Base-by-base conservation (phyloP, 2,888 invertebrate species). In the Bedellia somnulentella region DNA sequence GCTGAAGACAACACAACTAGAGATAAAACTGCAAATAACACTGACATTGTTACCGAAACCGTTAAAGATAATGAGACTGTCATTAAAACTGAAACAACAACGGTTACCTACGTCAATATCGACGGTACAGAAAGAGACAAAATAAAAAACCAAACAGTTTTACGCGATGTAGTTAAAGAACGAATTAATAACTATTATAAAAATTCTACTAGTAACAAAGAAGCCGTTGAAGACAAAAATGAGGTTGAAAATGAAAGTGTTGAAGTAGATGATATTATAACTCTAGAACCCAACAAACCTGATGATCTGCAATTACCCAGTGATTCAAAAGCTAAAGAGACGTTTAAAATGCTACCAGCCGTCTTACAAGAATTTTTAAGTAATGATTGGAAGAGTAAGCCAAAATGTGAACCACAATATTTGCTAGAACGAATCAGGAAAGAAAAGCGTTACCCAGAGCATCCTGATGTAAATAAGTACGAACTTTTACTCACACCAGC, bases 401-500 rank as follows among this genome's bases (percentile, higher is more conserved):
- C 67, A 0, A 76, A 78, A 43, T 89, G 88, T 48, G 86, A 90
- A 51, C 85, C 87, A 3, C 86, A 87, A 45, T 64, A 76, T 24
- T 77, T 91, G 63, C 52, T 88, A 16, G 86, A 87, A 44, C 81
- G 82, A 44, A 84, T 90, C 35, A 77, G 85, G 3, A 79, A 77
- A 34, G 82, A 85, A 40, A 80, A 81, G 31, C 48, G 37, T 16
- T 80, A 83, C 32, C 77, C 78, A 5, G 83, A 84, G 47, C 62
- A 75, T 37, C 79, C 82, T 1, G 81, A 82, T 52, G 64, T 67
- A 9, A 54, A 71, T 24, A 81, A 82, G 48, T 89, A 83, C 56
- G 81, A 86, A 35, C 50, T 87, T 9, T 66, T 94, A 32, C 80
- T 85, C 27, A 93, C 94, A 44, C 84, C 85, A 29, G 87, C 89